These are phyloP conservation scores for Alfaro cultratus DNA, from an alignment of 2,797 vertebrate genomes.

Conservation along the genomic window DNA sequence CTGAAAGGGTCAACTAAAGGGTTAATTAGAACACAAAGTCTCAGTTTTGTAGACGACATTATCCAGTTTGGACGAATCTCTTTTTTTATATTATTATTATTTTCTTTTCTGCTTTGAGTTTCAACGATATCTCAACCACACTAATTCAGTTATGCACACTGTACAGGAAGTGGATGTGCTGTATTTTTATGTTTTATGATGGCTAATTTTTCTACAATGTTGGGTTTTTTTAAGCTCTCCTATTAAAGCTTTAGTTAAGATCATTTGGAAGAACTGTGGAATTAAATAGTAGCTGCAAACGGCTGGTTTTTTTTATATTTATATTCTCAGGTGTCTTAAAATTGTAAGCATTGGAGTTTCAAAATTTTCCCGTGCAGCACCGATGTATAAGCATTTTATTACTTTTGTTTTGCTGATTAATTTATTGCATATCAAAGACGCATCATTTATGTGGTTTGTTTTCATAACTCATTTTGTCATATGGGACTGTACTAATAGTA, in stretches of 20 bases:
- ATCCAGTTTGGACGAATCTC: conserved; percentile 40
- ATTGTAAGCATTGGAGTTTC: conserved; percentile 74
- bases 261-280: conserved; percentile 67
- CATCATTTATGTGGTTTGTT: conserved; percentile 82
- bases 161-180: conserved; percentile 68
- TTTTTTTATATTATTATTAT: not conserved
- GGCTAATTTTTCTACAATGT: conserved; percentile 74
- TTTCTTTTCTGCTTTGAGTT: conserved; percentile 18
- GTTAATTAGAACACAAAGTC: conserved; percentile 26
- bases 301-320: conserved; percentile 77
- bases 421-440: conserved; percentile 79
- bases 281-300: conserved; percentile 76
- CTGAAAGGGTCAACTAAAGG: conserved; percentile 5
- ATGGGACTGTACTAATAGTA: conserved; percentile 79
- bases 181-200: conserved; percentile 52
- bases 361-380: conserved; percentile 73
- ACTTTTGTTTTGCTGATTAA: conserved; percentile 80
- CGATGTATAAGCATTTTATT: conserved; percentile 76
- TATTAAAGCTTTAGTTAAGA: conserved; percentile 73
- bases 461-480: conserved; percentile 79
- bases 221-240: conserved; percentile 60
- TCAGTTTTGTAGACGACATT: conserved; percentile 51
- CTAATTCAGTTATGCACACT: conserved; percentile 80
- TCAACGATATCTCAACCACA: conserved; percentile 52
- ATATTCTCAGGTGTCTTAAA: conserved; percentile 84